Base-by-base conservation (phyloP, 2,113 vertebrate genomes). In the Lipophrys pholis region DNA sequence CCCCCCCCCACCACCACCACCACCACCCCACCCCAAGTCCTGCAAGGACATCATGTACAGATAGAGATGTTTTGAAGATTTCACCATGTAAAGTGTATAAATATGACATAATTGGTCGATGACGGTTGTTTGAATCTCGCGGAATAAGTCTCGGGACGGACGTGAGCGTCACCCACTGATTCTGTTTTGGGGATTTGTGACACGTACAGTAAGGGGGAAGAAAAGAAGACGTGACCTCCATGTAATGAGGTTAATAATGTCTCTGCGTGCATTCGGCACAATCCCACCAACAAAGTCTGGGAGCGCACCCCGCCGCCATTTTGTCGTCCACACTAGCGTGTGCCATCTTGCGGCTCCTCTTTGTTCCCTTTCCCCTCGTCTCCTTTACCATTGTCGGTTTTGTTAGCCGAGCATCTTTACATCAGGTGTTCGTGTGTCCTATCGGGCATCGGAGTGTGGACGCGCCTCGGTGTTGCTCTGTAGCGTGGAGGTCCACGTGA, bases 181-280 rank as follows among this genome's bases (percentile, higher is more conserved):
- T 36, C 6, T 16, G 54, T 65, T 55, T 39, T 1, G 6, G 41
- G 5, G 55, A 48, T 45, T 55, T 51, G 57, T 8, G 43, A 42
- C 52, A 12, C 62, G 10, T 50, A 38, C 54, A 59, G 52, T 38
- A 17, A 1, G 17, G 53, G 7, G 41, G n/a, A 60, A 81, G 48
- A 80, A 86, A 46, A 62, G 67, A 58, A 35, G 35, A 64, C 3
- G 53, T 80, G 86, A 84, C 82, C 79, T 81, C 8, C 5, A 8
- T 35, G 62, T 82, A 86, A 85, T 60, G 83, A 74, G 85, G 89
- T 91, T 82, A 86, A 85, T 82, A 10, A 68, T 70, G 76, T 66
- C 74, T 8, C 76, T n/a, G 51, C 17, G 1, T 41, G 63, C 40
- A 6, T 1, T 10, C 48, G 73, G 68, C 54, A 40, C 30, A 59